Percentiles rank a stretch among this genome's conserved stretches.
Conservation (phyloP, 2,888 invertebrate species). For the Agriotes lineatus region DNA sequence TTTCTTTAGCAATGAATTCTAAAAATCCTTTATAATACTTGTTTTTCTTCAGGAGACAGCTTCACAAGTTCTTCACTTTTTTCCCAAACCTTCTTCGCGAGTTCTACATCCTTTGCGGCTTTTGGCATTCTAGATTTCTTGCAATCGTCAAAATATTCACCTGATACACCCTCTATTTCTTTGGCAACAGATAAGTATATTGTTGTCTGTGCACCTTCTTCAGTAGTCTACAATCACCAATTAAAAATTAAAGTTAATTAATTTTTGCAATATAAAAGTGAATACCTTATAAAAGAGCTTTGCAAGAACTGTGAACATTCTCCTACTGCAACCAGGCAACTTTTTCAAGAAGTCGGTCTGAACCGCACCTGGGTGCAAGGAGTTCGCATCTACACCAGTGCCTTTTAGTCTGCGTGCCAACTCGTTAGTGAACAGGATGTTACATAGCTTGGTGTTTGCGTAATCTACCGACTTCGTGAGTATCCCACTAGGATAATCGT, state of each 20-base stretch:
- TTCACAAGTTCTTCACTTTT: too few relatives aligned
- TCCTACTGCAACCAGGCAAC: conserved; percentile 31
- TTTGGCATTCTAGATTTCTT: conserved; percentile 54
- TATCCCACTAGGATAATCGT: neutral
- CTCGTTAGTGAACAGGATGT: too few relatives aligned
- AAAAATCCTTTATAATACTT: conserved; percentile 72
- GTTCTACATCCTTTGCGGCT: conserved; percentile 55
- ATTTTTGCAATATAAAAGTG: neutral
- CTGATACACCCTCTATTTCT: conserved; percentile 75
- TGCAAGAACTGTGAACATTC: neutral
- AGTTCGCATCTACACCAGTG: too few relatives aligned
- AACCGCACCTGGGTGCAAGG: too few relatives aligned
- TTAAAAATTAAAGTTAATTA: neutral
- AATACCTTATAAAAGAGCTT: neutral
- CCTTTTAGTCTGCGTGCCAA: too few relatives aligned
- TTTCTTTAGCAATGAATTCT: too few relatives aligned
- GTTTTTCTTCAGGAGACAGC: conserved; percentile 89
- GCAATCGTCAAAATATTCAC: conserved; percentile 87
- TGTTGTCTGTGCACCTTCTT: conserved; percentile 84
- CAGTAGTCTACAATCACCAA: conserved; percentile 72
- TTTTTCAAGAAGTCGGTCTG: conserved; percentile 55
- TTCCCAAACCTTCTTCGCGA: conserved; percentile 81
- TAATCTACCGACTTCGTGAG: neutral
- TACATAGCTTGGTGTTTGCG: neutral
- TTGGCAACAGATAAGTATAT: conserved; percentile 88